Conservation (phyloP, 2,888 invertebrate species). For the Fissipunctia ypsillon region DNA sequence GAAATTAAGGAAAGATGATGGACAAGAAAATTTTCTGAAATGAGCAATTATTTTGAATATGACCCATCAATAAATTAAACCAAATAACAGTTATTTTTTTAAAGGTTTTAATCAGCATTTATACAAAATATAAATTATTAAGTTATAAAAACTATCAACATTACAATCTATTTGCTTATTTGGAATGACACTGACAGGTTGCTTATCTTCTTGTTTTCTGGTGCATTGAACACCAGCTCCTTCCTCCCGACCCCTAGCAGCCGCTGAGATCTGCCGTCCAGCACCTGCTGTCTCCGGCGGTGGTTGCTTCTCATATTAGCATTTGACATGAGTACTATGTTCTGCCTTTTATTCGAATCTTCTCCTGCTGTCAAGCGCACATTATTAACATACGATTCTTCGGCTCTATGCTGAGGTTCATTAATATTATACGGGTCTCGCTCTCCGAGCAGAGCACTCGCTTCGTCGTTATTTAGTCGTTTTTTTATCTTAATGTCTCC, state of each 20-base stretch:
- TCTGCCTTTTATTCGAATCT: conserved; percentile 59
- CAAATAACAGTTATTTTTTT: not conserved
- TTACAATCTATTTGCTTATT: conserved; percentile 64
- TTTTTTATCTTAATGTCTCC: conserved; percentile 76
- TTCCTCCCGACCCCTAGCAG: conserved; percentile 71
- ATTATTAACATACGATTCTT: conserved; percentile 47
- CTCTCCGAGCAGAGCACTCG: conserved; percentile 66
- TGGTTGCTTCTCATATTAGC: not conserved
- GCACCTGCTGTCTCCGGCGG: conserved; percentile 44
- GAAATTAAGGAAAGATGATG: too few species aligned
- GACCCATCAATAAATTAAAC: conserved; percentile 18
- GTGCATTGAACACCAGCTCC: conserved; percentile 78
- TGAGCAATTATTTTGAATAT: too few species aligned
- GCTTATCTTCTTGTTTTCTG: conserved; percentile 75
- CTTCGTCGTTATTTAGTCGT: conserved; percentile 76
- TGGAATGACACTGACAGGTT: conserved; percentile 82
- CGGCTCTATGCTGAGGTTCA: not conserved
- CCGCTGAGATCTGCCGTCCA: conserved; percentile 63
- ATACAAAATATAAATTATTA: conserved; percentile 61
- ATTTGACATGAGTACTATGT: conserved; percentile 65
- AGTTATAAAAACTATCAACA: conserved; percentile 31
- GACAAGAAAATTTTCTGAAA: too few species aligned
- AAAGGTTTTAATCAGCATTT: conserved; percentile 31
- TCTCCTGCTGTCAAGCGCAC: conserved; percentile 64
- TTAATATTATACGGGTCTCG: conserved; percentile 14